Conservation (phyloP, 23 tunicate genomes). For the Corella eumyota region DNA sequence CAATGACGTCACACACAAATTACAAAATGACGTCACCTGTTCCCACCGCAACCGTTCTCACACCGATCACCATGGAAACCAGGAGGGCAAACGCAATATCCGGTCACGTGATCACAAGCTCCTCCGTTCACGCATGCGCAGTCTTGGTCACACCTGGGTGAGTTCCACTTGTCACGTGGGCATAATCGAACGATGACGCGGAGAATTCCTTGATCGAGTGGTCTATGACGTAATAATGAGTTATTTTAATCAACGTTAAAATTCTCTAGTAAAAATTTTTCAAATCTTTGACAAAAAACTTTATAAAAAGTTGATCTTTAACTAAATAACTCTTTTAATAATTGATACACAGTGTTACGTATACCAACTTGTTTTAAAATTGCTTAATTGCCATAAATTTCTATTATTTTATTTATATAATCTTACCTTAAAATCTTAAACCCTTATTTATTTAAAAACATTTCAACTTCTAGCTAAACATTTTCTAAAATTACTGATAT, state of each 20-base stretch:
- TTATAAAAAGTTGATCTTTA: not conserved
- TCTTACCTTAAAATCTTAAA: no score
- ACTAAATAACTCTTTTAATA: no score
- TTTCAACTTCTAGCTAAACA: no score
- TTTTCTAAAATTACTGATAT: no score
- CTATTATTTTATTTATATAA: not conserved
- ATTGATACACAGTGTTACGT: no score
- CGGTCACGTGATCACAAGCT: conserved; percentile 54
- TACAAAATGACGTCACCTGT: conserved; percentile 58
- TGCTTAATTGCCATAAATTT: not conserved
- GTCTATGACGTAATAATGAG: conserved; percentile 13
- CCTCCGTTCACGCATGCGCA: conserved; percentile 82
- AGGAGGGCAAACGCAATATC: conserved; percentile 88
- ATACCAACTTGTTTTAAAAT: no score
- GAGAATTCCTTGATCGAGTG: conserved; percentile 62
- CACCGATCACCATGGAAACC: conserved; percentile 70
- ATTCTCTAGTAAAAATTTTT: not conserved
- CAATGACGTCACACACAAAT: no score
- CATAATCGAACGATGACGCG: conserved; percentile 77
- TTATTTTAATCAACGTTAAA: not conserved
- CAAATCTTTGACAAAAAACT: not conserved
- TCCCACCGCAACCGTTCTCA: conserved; percentile 80
- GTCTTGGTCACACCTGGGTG: conserved; percentile 41
- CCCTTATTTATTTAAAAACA: no score
- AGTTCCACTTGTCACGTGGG: conserved; percentile 53